phyloP scores from a whole-genome alignment of 2,888 invertebrate genomes.

The Aspidiotus destructor region DNA sequence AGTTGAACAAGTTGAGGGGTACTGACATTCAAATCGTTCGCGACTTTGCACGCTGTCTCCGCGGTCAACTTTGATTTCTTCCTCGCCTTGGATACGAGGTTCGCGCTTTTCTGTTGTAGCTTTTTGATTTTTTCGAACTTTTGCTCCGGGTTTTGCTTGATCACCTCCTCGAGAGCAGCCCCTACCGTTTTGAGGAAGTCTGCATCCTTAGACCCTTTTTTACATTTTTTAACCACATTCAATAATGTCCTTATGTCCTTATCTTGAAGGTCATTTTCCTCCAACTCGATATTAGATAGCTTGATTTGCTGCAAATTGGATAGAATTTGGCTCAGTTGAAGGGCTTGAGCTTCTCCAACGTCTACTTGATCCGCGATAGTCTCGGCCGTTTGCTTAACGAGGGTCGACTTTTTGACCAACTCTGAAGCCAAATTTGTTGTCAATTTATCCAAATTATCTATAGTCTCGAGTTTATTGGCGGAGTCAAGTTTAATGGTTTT shows the following conservation, averaged over 20 bases:
- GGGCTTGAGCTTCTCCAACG: background rate
- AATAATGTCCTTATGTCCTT: background rate
- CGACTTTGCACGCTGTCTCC: slow-evolving; percentile 36
- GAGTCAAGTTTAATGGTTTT: background rate
- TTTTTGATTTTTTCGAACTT: slow-evolving; percentile 9
- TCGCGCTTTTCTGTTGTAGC: background rate
- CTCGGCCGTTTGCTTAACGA: background rate
- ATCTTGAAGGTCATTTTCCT: background rate
- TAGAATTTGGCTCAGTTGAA: background rate
- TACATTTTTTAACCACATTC: background rate
- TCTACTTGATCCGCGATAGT: background rate
- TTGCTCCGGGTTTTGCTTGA: background rate
- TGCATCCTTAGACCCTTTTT: background rate
- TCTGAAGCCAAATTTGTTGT: slow-evolving; percentile 2
- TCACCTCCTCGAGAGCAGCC: background rate
- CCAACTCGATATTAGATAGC: background rate
- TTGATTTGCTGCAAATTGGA: slow-evolving; percentile 9
- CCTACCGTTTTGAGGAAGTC: background rate
- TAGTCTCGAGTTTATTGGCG: background rate
- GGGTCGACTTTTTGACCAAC: background rate
- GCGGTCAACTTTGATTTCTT: slow-evolving; percentile 39
- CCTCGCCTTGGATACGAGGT: background rate
- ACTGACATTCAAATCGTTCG: slow-evolving; percentile 42
- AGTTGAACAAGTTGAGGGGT: slow-evolving; percentile 43
- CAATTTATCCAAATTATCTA: slow-evolving; percentile 11